Base-by-base conservation (phyloP, 1,140 invertebrate genomes). In the Octopus bimaculoides region DNA sequence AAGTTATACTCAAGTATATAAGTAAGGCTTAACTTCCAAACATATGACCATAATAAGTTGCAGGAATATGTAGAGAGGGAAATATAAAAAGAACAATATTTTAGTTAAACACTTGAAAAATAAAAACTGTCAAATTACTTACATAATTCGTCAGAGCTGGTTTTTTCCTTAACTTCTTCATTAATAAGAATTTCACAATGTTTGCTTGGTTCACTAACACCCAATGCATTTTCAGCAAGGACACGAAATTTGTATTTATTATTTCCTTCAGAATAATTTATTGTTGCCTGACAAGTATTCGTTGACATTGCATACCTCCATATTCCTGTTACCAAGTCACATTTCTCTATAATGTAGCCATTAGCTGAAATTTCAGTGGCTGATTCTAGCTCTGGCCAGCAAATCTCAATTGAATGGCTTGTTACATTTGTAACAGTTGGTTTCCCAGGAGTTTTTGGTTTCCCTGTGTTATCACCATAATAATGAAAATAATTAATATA, bases 161-260 rank as follows among this genome's bases (percentile, higher is more conserved):
- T 81, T 54, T 85, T 82, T 12, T 85, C 83, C 54, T 84, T 83
- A 17, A 96, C 96, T 93, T 99, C 83, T 75, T 81, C 83, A 0
- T 84, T 88, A 0, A 85, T 81, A 6, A 86, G 84, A 10, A 83
- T 78, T 71, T 85, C 85, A 10, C 86, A 84, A 75, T 86, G 84
- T 53, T 88, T 83, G 56, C 91, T 95, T 5, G 97, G 96, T 84
- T 99, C 97, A 26, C 97, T 98, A 79, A 95, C 94, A 77, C 97
- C 98, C 87, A 98, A 98, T 86, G 97, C 94, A 91, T 99, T 99
- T 90, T 99, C 97, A 78, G 98, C 97, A 92, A 96, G 94, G 2
- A 99, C 96, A 77, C 97, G 93, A 93, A 99, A 99, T 82, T 98
- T 96, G 89, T 99, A 99, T 54, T 96, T 94, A 82, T 93, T 93